These are phyloP conservation scores for Nycticryphes semicollaris DNA, from an alignment of 2,113 vertebrate genomes.

Conservation along the genomic window DNA sequence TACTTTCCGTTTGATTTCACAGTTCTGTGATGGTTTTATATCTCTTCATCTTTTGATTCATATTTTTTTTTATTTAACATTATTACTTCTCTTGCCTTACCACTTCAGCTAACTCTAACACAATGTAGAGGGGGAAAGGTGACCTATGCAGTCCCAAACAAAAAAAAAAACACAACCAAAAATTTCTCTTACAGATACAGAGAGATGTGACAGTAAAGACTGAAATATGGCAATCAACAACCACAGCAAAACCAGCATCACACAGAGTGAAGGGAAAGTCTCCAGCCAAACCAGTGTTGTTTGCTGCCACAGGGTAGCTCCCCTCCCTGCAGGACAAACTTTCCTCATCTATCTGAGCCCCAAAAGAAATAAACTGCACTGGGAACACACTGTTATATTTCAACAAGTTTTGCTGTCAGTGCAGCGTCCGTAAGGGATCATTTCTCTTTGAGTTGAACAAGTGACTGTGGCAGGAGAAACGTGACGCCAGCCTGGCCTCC, in stretches of 20 bases:
- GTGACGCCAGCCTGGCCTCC: not conserved
- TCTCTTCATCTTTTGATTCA: not conserved
- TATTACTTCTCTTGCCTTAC: not conserved
- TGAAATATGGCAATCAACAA: not conserved
- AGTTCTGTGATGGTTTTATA: not conserved
- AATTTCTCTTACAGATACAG: not conserved
- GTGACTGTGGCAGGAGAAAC: not conserved
- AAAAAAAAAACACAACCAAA: not conserved
- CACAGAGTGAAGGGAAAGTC: not conserved
- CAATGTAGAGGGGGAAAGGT: not conserved
- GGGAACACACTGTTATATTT: not conserved
- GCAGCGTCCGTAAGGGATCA: not conserved
- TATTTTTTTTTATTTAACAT: not conserved
- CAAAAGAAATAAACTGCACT: not conserved
- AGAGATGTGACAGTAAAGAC: not conserved
- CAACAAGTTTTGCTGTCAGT: not conserved
- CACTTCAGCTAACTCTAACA: not conserved
- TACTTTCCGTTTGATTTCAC: not conserved
- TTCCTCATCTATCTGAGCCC: not conserved
- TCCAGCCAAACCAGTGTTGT: not conserved
- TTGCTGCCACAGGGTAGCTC: not conserved
- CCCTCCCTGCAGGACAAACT: not conserved
- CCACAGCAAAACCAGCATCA: not conserved
- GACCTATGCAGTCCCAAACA: not conserved
- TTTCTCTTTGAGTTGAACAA: not conserved